phyloP scores from a whole-genome alignment of 2,888 invertebrate genomes.

The Calameuta idolon region DNA sequence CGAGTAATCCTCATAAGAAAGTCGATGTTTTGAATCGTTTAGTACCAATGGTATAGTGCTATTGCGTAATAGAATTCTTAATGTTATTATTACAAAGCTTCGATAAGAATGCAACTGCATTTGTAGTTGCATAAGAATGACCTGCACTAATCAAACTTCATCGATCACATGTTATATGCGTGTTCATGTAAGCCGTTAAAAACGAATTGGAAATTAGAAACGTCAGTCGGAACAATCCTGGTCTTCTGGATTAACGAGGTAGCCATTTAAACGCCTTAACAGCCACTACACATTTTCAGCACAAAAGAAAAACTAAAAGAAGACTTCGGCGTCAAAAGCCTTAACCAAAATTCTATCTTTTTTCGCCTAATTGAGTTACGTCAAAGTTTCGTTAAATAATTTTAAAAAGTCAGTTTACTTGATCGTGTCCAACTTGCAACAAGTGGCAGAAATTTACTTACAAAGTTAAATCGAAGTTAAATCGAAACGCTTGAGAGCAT shows the following conservation, averaged over 20 bases:
- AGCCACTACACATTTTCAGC: background rate
- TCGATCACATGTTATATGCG: too few species aligned
- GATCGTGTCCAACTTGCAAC: background rate
- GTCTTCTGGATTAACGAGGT: background rate
- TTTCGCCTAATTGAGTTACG: background rate
- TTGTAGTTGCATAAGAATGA: too few species aligned
- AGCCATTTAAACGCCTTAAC: background rate
- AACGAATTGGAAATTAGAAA: background rate
- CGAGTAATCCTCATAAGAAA: too few species aligned
- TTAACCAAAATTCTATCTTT: background rate
- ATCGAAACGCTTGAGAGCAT: background rate
- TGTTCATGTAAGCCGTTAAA: background rate
- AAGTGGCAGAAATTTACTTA: background rate
- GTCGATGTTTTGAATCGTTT: background rate
- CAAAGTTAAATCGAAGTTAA: background rate
- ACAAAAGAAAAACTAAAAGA: background rate
- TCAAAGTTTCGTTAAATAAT: background rate
- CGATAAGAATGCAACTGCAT: too few species aligned
- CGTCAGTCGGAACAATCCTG: background rate
- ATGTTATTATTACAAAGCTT: too few species aligned
- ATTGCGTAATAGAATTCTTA: background rate
- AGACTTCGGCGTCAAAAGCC: background rate
- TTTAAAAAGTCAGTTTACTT: background rate
- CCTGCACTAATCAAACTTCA: too few species aligned
- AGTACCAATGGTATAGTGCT: background rate